Evolutionary conservation across 1,140 invertebrate species (phyloP), one percentile per base, ranked within the genome.

Genomic region (Zaprionus lachaisei): DNA sequence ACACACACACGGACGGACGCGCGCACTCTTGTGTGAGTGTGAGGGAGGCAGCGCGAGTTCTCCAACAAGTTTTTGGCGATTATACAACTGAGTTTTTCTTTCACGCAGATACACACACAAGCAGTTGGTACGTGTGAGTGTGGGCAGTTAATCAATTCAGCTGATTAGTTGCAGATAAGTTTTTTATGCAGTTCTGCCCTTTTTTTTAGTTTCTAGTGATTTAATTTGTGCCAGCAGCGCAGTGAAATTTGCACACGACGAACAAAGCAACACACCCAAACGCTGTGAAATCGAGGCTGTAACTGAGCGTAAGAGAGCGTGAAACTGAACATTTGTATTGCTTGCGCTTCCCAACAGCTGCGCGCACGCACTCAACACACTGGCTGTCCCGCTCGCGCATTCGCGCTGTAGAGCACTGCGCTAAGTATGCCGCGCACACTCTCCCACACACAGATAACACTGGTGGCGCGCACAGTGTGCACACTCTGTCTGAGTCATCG

Each of bases 231-330:
- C 56, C 60, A 26, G 15, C 54, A 56, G 58, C 58, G 38, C 49
- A 49, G 61, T 65, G 73, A 72, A 76, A 76, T 66, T 66, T 49
- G 56, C n/a, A 60, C 51, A 76, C 73, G 55, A 58, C 17, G 22
- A 22, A 38, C 26, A 58, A 20, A 37, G 26, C 54, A 56, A 14
- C 84, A 92, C 90, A 89, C 84, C 90, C 85, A 92, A 91, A 81
- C 84, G 78, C 84, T 89, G 76, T 83, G 84, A 83, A 86, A 85
- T 85, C 79, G 72, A 76, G 51, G 79, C 76, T 62, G 72, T 78
- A 56, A 85, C 61, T 85, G 79, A 85, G 64, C 64, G 63, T 64
- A 68, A 47, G 76, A 72, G 69, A 72, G 73, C 73, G 61, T 61
- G 17, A 72, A 72, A 72, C 47, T 31, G 41, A 63, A 57, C 78